Base-by-base conservation (phyloP, 2,113 vertebrate genomes). In the Nyctibius bracteatus region DNA sequence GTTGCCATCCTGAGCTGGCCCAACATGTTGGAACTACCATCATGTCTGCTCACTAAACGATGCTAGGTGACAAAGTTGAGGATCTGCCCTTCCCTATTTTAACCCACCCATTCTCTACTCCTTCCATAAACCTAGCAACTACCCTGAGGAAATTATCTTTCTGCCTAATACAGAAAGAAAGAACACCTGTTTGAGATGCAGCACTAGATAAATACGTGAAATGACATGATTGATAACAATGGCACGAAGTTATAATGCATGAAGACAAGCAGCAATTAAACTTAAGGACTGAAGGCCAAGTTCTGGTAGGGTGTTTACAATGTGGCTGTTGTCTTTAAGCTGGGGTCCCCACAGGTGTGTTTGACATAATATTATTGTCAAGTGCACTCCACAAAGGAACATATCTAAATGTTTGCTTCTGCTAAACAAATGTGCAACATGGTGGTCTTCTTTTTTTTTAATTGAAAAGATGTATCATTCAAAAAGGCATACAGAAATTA, bases 261-360 rank as follows among this genome's bases (percentile, higher is more conserved):
- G 30, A 93, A 90, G 82, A 91, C 83, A 89, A 91, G 88, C 15
- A 86, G 80, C 61, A 94, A 97, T 90, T 94, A 93, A 96, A 92
- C 88, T 68, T 55, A 47, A 67, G 57, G 52, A 88, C 57, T 9
- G 59, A 94, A 84, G 52, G 77, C 72, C 80, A 94, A 93, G 49
- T 86, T 94, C 77, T 91, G 28, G 78, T 51, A 66, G 27, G 14
- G 39, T 77, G 39, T 47, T 84, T 72, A 84, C 74, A 91, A 8
- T n/a, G 41, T 61, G 41, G 25, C 51, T 65, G 61, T n/a, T 94
- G 46, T 90, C n/a, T 82, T 77, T 58, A 62, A 63, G 30, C 12
- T 46, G 49, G 43, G 41, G 35, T 88, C 9, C 30, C n/a, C 72
- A 80, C 75, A 92, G 88, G 71, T 95, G 79, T 59, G 23, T 55